Evolutionary conservation across 2,888 invertebrate species (phyloP).

Genomic region (Drosophila longiperda): DNA sequence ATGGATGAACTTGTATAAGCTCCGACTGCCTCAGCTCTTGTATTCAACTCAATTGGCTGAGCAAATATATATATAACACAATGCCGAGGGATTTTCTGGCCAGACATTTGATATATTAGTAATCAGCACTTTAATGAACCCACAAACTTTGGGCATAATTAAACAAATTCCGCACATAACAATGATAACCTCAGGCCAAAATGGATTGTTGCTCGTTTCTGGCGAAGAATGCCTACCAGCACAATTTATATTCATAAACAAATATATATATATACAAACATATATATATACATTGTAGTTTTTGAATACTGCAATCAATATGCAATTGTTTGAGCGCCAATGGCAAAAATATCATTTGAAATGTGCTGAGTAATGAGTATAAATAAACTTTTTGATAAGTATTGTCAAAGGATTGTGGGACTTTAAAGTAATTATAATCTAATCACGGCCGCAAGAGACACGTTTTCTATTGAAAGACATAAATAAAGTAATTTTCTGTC

Average conservation of each 20-base stretch:
- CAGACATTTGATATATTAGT: constrained; percentile 34
- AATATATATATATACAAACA: background rate
- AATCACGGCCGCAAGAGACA: background rate
- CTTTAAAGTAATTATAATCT: constrained; percentile 5
- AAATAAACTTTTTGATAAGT: constrained; percentile 22
- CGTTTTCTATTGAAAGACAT: background rate
- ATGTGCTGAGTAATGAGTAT: constrained; percentile 4
- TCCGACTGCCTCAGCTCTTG: constrained; percentile 3
- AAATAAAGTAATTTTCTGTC: background rate
- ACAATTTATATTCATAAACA: background rate
- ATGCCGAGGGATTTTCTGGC: background rate
- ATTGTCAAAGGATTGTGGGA: background rate
- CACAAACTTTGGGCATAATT: constrained; percentile 48
- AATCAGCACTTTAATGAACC: constrained; percentile 54
- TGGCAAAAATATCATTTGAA: constrained; percentile 4
- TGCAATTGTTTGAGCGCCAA: constrained; percentile 22
- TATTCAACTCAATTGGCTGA: constrained; percentile 31
- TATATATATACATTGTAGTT: background rate
- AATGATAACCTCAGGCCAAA: constrained; percentile 21
- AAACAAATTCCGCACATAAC: constrained; percentile 46
- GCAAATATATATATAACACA: constrained; percentile 14
- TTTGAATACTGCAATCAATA: constrained; percentile 26
- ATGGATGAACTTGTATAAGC: background rate
- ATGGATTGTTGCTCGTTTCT: constrained; percentile 12
- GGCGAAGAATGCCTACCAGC: constrained; percentile 16